A percentile compares a stretch with the other conserved stretches of the same genome.
Conservation (phyloP, 2,888 invertebrate genomes). For the Oeneis ivallda region DNA sequence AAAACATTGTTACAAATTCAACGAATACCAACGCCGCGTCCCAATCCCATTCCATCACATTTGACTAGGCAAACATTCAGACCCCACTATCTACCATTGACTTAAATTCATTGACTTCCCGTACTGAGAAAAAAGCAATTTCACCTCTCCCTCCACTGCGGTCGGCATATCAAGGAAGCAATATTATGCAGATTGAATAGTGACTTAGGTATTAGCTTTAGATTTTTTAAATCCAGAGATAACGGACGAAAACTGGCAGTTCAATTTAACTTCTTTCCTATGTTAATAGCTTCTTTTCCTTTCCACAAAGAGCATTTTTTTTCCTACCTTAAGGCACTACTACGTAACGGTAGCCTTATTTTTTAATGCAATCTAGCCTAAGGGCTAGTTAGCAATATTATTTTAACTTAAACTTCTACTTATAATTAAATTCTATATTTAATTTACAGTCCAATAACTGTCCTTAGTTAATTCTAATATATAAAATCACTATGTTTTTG, state of each 20-base stretch:
- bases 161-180: conserved; percentile 76
- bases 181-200: conserved; percentile 73
- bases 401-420: too few relatives aligned
- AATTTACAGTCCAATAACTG: too few relatives aligned
- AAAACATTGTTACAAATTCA: conserved; percentile 56
- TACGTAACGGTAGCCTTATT: too few relatives aligned
- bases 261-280: conserved; percentile 9
- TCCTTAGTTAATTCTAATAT: too few relatives aligned
- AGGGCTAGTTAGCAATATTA: too few relatives aligned
- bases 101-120: conserved; percentile 70
- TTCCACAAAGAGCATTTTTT: background rate
- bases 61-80: conserved; percentile 79
- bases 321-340: too few relatives aligned
- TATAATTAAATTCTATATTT: too few relatives aligned
- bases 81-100: conserved; percentile 67
- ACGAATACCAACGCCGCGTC: conserved; percentile 54
- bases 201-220: conserved; percentile 39
- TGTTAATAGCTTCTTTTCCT: conserved; percentile 5
- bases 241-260: conserved; percentile 15
- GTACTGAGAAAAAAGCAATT: conserved; percentile 75
- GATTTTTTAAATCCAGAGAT: conserved; percentile 35
- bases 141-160: conserved; percentile 62
- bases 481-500: too few relatives aligned
- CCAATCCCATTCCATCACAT: conserved; percentile 73
- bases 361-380: too few relatives aligned